These are phyloP conservation scores for Cerastoderma edule DNA, from an alignment of 2,888 invertebrate genomes.

Conservation along the genomic window DNA sequence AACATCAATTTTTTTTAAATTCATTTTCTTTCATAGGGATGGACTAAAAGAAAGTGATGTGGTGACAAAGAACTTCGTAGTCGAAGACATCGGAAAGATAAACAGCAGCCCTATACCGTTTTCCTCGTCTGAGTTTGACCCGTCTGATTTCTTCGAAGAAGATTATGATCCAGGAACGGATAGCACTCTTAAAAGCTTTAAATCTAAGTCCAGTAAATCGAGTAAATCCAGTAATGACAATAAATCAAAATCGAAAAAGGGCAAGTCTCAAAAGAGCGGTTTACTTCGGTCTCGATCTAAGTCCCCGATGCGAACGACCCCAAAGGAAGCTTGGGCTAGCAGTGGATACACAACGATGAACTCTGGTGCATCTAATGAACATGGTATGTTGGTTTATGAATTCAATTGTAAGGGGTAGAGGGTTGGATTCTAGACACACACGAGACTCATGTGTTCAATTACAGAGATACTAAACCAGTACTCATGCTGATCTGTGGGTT, in stretches of 20 bases:
- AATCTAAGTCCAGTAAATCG: constrained; percentile 45
- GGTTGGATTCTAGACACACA: too few relatives aligned
- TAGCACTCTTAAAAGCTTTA: constrained; percentile 57
- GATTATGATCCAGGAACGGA: constrained; percentile 67
- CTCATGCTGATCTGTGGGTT: too few relatives aligned
- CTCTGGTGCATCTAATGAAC: constrained; percentile 50
- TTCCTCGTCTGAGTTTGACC: constrained; percentile 61
- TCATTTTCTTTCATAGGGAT: constrained; percentile 73
- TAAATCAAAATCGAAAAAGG: constrained; percentile 47
- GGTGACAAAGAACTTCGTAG: constrained; percentile 82
- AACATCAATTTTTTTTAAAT: background rate
- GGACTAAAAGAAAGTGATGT: constrained; percentile 82
- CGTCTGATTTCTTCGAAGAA: constrained; percentile 61
- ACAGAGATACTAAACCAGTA: too few relatives aligned
- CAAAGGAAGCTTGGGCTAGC: constrained; percentile 76
- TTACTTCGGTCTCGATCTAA: constrained; percentile 49
- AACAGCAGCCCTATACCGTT: constrained; percentile 47
- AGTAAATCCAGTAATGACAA: constrained; percentile 36
- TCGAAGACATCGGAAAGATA: constrained; percentile 75
- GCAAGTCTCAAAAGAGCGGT: constrained; percentile 55
- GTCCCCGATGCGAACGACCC: constrained; percentile 49
- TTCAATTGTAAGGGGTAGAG: too few relatives aligned
- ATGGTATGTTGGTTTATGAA: too few relatives aligned
- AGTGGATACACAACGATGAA: constrained; percentile 45
- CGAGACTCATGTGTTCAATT: too few relatives aligned